phyloP scores from a whole-genome alignment of 2,888 invertebrate genomes.

The Lamellibrachia columna region DNA sequence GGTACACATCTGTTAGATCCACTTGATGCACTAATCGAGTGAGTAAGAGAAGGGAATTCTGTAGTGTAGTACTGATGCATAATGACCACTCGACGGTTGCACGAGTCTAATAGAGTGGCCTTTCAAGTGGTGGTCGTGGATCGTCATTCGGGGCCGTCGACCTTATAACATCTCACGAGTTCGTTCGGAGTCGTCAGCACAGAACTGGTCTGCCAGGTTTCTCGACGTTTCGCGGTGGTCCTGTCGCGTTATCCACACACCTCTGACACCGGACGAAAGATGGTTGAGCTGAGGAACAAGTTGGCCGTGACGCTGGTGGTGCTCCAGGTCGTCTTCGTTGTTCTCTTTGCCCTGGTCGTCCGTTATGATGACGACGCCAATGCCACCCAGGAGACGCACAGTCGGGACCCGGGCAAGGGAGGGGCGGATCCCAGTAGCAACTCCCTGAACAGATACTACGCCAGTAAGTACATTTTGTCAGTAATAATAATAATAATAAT shows the following conservation, averaged over 20 bases:
- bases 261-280: not conserved
- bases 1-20: not conserved
- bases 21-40: not conserved
- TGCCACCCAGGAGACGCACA: slow-evolving; percentile 14
- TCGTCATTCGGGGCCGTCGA: not conserved
- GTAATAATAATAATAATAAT: too few species aligned
- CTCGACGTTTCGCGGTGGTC: not conserved
- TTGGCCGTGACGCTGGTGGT: slow-evolving; percentile 22
- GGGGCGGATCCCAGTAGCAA: slow-evolving; percentile 26
- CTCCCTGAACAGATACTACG: slow-evolving; percentile 19
- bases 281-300: not conserved
- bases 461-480: slow-evolving; percentile 26
- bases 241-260: not conserved
- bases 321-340: slow-evolving; percentile 27
- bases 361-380: slow-evolving; percentile 26
- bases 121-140: not conserved
- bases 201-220: slow-evolving; percentile 5
- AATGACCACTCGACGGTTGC: not conserved
- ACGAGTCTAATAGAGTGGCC: not conserved
- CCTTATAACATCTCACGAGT: not conserved
- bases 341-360: slow-evolving; percentile 29
- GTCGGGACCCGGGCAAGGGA: not conserved
- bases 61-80: not conserved
- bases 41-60: not conserved
- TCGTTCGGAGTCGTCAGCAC: not conserved